phyloP scores from a whole-genome alignment of 2,113 vertebrate genomes.

The Anthoscopus minutus region DNA sequence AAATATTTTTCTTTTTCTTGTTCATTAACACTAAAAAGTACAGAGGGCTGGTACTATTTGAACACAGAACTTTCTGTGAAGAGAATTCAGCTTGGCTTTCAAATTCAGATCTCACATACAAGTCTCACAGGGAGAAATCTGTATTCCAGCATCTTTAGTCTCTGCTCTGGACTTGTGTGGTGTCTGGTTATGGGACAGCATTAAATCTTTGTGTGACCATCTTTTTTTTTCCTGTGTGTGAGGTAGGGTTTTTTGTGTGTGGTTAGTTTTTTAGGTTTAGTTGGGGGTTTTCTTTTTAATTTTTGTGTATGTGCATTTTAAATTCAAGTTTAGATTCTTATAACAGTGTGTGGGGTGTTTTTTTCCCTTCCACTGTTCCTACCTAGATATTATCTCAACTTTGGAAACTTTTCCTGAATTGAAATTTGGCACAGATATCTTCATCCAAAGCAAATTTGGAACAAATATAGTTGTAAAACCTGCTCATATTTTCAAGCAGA shows the following conservation, averaged over 20 bases:
- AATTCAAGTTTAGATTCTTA: neutral
- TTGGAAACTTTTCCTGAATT: neutral
- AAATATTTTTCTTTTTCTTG: neutral
- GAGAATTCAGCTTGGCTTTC: neutral
- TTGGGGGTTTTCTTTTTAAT: neutral
- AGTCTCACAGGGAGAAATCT: neutral
- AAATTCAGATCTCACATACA: neutral
- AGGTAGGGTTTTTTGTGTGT: accelerated
- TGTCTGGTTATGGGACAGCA: neutral
- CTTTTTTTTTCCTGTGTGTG: accelerated
- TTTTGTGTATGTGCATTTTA: neutral
- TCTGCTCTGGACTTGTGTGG: neutral
- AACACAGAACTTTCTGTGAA: neutral
- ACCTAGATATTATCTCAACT: neutral
- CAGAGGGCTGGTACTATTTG: neutral
- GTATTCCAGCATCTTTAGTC: neutral
- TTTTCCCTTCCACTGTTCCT: neutral
- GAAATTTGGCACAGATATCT: neutral
- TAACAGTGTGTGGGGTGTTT: too few species aligned
- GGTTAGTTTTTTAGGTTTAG: neutral
- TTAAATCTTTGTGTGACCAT: neutral
- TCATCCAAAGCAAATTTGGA: neutral
- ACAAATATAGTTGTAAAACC: neutral
- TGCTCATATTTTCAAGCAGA: neutral
- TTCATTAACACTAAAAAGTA: neutral